Evolutionary conservation across 2,797 vertebrate genomes (phyloP), one percentile per base, ranked within the genome.

Genomic region (Artibeus jamaicensis): DNA sequence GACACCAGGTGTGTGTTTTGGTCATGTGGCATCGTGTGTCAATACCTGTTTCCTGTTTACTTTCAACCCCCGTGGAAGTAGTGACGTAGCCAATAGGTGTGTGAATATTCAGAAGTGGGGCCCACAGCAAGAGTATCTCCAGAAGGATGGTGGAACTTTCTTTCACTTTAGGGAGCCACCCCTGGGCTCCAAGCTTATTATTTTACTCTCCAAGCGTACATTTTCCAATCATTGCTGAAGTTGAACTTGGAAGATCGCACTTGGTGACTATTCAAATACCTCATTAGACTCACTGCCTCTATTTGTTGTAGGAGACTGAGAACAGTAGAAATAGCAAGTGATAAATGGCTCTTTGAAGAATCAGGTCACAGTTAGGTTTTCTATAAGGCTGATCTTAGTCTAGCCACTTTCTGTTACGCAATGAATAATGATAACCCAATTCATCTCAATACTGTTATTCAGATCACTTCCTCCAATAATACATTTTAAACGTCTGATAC

Each of bases 201-300:
- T 82, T 89, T 86, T 34, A 39, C n/a, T 74, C 14, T 85, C 26
- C 85, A 29, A 81, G 12, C 22, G 37, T 74, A 59, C 2, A 29
- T 39, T 24, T 1, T 42, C 48, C 15, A 89, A 11, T 9, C 18
- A 4, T 82, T 62, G 34, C 50, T 50, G 44, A 86, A 88, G 48
- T 9, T 76, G 67, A 79, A 74, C 22, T 73, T 74, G 48, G 24
- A 95, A 53, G 6, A 81, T 86, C 85, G 34, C 12, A n/a, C 73
- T 85, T 89, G 76, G 46, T 62, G 37, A 91, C 24, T 91, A 74
- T 89, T 87, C 53, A 94, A 87, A 94, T 84, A 34, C 37, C 34
- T 89, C 73, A 62, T 77, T 96, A 89, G 44, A 84, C 42, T 85
- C 32, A 34, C 19, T 62, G 22, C 11, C 11, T 74, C 37, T 93